These are phyloP conservation scores for Netelia melanura DNA, from an alignment of 2,888 invertebrate genomes.

Conservation along the genomic window DNA sequence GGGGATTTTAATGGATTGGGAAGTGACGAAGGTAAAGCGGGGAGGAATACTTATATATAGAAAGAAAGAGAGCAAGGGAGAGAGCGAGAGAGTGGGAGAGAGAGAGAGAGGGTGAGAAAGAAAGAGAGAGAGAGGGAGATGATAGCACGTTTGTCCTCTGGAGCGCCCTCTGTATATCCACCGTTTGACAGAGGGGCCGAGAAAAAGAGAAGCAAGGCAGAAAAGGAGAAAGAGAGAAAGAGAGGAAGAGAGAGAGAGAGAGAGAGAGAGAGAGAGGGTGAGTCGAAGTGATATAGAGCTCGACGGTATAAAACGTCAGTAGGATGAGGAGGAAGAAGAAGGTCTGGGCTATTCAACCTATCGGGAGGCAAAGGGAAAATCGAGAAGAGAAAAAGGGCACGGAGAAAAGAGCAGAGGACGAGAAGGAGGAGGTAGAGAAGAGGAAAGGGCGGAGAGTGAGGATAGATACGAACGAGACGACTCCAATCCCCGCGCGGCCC, in stretches of 20 bases:
- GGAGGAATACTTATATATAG: conserved; percentile 40
- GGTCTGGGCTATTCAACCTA: conserved; percentile 39
- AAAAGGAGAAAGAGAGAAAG: conserved; percentile 19
- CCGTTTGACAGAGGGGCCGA: conserved; percentile 54
- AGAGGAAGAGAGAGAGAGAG: conserved; percentile 30
- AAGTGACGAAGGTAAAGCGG: conserved; percentile 70
- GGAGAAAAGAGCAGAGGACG: conserved; percentile 50
- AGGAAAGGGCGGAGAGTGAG: conserved; percentile 1
- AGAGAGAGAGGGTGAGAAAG: background rate
- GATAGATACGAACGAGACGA: conserved; percentile 56
- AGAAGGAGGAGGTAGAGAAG: conserved; percentile 33
- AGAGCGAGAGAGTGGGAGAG: conserved; percentile 23
- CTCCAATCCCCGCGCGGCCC: conserved; percentile 70
- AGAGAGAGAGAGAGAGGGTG: conserved; percentile 23
- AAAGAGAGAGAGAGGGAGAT: background rate
- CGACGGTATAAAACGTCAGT: conserved; percentile 39
- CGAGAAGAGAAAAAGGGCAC: conserved; percentile 37
- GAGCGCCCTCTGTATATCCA: conserved; percentile 42
- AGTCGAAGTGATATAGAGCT: conserved; percentile 47
- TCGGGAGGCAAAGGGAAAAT: conserved; percentile 54
- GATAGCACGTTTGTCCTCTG: conserved; percentile 27
- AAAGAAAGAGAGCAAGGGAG: conserved; percentile 10
- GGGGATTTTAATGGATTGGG: conserved; percentile 79
- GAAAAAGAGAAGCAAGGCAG: background rate
- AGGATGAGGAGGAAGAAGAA: conserved; percentile 18